Evolutionary conservation across 2,797 vertebrate species (phyloP).

Genomic region (Smutsia gigantea): DNA sequence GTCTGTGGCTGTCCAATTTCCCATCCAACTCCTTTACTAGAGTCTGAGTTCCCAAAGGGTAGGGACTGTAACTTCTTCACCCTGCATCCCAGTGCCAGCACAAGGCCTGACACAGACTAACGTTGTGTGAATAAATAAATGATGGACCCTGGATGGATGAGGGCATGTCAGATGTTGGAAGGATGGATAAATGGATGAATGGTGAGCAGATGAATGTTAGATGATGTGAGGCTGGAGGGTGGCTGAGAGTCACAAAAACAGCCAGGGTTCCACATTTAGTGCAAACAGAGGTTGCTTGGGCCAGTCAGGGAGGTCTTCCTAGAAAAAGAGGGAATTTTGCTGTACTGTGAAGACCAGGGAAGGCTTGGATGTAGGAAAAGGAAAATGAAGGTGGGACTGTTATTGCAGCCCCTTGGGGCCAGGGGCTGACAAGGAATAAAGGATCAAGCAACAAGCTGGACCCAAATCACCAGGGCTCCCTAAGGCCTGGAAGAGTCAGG

Average conservation of each 20-base stretch:
- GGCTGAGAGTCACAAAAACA: not conserved
- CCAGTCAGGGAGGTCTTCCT: not conserved
- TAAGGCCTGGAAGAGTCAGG: no score
- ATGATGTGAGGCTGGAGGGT: not conserved
- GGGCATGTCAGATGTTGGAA: not conserved
- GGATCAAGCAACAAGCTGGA: not conserved
- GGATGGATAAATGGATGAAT: not conserved
- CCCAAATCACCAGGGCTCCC: not conserved
- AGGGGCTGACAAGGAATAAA: not conserved
- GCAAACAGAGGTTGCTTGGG: not conserved
- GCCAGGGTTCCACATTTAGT: not conserved
- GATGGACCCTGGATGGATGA: not conserved
- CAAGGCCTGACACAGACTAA: no score
- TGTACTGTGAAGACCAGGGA: not conserved
- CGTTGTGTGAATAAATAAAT: not conserved
- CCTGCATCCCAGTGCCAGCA: not conserved
- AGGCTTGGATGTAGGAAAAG: not conserved
- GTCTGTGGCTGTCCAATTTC: not conserved
- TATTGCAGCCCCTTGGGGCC: not conserved
- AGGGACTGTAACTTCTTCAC: not conserved
- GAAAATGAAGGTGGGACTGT: not conserved
- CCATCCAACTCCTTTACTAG: not conserved
- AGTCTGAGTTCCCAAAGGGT: not conserved
- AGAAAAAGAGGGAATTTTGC: not conserved
- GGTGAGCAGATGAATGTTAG: not conserved